Base-by-base conservation (phyloP, 1,140 invertebrate species). In the Drosophila varians region DNA sequence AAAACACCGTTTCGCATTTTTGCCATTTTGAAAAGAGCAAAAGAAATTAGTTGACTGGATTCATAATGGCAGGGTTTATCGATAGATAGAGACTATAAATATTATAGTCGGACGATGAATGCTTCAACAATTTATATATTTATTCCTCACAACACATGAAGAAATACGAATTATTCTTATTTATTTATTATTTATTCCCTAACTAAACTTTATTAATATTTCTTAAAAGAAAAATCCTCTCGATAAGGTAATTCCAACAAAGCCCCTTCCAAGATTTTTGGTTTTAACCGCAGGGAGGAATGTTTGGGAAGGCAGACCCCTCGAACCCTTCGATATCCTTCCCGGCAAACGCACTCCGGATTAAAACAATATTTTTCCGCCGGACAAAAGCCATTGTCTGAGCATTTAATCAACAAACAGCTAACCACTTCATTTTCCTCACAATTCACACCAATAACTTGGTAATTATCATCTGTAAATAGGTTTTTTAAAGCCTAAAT, bases 301-400 rank as follows among this genome's bases (percentile, higher is more conserved):
- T 64, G 58, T 25, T 86, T 84, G 4, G 26, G 23, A 5, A 72
- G 19, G 48, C 79, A 84, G 1, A 6, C 9, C 0, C 57, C 66
- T 0, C 46, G 23, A 7, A 28, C 11, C 1, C 45, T 52, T 2
- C 75, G 75, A 51, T 68, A 84, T 5, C 72, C 66, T 12, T 42
- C 19, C 0, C 75, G 79, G 18, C 79, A 84, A 19, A 84, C 65
- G 9, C 75, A 84, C 25, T 68, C 49, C 0, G 79, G 79, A 61
- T 84, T 57, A 18, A 65, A 84, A 28, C 79, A 84, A 26, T 25
- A 84, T 5, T 56, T 47, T 9, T 43, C 46, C 0, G 74, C 60
- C 1, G 79, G 60, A 58, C 79, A 83, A 9, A 18, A 4, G 0
- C n/a, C 5, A 8, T 53, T 48, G 0, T 4, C 21, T 0, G 54